A percentile compares a stretch with the other conserved stretches of the same genome.
These are phyloP conservation scores for Heterodera filipjevi DNA, from an alignment of 2,888 invertebrate genomes.

Conservation along the genomic window DNA sequence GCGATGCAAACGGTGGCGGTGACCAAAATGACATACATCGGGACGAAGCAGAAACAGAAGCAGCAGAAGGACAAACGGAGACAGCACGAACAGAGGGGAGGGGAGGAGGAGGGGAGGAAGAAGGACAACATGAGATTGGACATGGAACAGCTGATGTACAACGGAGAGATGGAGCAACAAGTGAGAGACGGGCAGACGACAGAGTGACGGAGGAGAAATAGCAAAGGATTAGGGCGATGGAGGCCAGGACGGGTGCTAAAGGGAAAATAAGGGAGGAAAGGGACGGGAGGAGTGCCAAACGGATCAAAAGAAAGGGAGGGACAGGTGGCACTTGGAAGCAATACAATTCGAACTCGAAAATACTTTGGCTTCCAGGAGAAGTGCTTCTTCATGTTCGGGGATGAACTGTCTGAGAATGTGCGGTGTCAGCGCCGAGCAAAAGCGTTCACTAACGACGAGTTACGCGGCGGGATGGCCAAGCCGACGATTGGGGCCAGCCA, in stretches of 20 bases:
- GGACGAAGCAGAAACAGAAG: slow-evolving; percentile 30
- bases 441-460: neutral
- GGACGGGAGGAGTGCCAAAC: too few species aligned
- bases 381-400: slow-evolving; percentile 45
- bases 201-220: too few species aligned
- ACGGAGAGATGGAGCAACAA: slow-evolving; percentile 40
- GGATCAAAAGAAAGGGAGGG: too few species aligned
- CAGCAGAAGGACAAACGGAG: neutral
- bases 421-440: neutral
- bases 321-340: neutral
- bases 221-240: too few species aligned
- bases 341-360: neutral
- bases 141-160: slow-evolving; percentile 46
- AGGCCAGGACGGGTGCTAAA: too few species aligned
- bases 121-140: neutral
- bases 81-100: neutral
- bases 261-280: too few species aligned
- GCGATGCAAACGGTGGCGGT: slow-evolving; percentile 37
- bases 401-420: neutral
- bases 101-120: neutral
- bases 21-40: slow-evolving; percentile 29
- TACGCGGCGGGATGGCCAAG: neutral
- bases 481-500: neutral
- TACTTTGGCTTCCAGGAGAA: slow-evolving; percentile 19
- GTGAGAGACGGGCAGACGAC: neutral